Evolutionary conservation across 53 echinoderm and acorn worm species (phyloP), one percentile per base, ranked within the genome.

Genomic region (Henricia sp.): DNA sequence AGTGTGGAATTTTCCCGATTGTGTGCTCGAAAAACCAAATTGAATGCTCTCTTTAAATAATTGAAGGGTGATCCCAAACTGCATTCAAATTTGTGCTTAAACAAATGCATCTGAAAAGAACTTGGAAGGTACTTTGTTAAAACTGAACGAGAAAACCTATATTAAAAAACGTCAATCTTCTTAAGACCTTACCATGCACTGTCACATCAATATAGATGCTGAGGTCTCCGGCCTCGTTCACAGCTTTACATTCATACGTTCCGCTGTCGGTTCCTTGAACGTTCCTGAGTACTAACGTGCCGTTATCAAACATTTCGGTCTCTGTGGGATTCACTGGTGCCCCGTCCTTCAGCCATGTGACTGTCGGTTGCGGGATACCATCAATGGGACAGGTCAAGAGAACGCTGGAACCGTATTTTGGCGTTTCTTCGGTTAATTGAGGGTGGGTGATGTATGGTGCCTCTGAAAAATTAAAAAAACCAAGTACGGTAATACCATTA

Each of bases 291-390:
- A 89, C 38, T 34, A 99, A 70, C 0, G 99, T 90, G 20, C 86
- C 90, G 24, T 95, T 87, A 4, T 88, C 82, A 53, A 69, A 72
- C 29, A 90, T 52, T 28, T 84, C 51, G 12, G 71, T 54, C 32
- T 86, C 58, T 1, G 76, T 52, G 0, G 86, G 83, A 28, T 88
- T 80, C 32, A 95, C 83, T 16, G 88, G 68, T 9, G 70, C 52
- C 29, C 90, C 84, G 41, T 91, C 83, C 75, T 90, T 96, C 68
- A 89, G 68, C 96, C 96, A 96, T 70, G 32, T 88, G 85, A 96
- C 87, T 34, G 53, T 59, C 9, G 93, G 96, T 51, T 21, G 82
- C 10, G 96, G 96, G 54, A 46, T 74, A 37, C 96, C 96, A 17
- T 74, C 68, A n/a, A 89, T 85, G 8, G 89, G 87, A 71, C 96